Conservation (phyloP, 2,113 vertebrate genomes). For the Hydropotes inermis region DNA sequence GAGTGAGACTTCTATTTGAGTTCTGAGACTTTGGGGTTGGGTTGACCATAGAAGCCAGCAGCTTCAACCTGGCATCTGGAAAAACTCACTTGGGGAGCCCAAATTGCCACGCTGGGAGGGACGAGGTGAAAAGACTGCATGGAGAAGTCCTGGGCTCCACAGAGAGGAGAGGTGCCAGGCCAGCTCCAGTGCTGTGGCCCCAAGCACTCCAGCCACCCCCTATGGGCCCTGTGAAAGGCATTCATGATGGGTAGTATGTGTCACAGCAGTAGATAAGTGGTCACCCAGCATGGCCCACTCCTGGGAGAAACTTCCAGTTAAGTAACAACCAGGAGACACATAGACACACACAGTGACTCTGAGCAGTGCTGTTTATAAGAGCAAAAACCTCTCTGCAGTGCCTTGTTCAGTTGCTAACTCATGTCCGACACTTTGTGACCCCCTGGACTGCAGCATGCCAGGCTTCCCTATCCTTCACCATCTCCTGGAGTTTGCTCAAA, state of each 20-base stretch:
- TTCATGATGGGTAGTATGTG: rapidly evolving
- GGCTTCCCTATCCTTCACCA: not conserved
- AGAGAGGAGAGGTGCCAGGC: no score
- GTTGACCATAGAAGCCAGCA: no score
- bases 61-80: rapidly evolving
- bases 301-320: not conserved
- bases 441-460: not conserved
- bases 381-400: not conserved
- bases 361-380: not conserved
- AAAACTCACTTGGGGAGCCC: not conserved
- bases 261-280: not conserved
- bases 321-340: not conserved
- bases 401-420: not conserved
- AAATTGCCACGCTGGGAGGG: not conserved
- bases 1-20: not conserved
- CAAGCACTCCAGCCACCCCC: not conserved
- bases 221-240: rapidly evolving
- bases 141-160: not conserved
- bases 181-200: not conserved
- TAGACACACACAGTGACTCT: rapidly evolving
- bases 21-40: not conserved
- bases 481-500: not conserved
- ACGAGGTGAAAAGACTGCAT: rapidly evolving
- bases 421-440: not conserved
- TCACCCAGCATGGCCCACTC: not conserved